Percentiles rank a stretch among this genome's conserved stretches.
Evolutionary conservation across 1,140 invertebrate species (phyloP).

Genomic region (Agrypnia vestita): DNA sequence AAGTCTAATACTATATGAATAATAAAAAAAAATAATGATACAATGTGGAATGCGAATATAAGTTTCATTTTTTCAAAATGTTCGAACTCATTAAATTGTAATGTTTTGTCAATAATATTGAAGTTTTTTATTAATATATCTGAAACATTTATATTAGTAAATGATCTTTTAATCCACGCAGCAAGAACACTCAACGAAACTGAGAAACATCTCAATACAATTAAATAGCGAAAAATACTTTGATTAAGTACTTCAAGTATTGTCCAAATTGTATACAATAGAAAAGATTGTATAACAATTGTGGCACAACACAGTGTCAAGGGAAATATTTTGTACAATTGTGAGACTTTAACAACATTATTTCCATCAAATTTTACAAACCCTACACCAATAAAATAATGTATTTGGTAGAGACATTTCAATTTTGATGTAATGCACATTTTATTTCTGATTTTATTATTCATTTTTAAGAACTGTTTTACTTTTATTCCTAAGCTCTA

Average conservation of each 20-base stretch:
- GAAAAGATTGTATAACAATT: background rate
- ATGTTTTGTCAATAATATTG: background rate
- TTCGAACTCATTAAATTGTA: background rate
- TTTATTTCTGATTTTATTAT: background rate
- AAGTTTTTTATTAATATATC: background rate
- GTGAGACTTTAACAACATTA: background rate
- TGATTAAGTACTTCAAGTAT: background rate
- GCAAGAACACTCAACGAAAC: background rate
- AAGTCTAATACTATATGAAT: constrained; percentile 1
- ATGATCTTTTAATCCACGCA: constrained; percentile 5
- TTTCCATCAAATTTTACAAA: constrained; percentile 12
- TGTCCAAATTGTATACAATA: background rate
- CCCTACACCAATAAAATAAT: background rate
- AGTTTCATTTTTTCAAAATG: background rate
- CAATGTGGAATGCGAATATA: background rate
- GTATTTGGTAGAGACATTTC: background rate
- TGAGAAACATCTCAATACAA: constrained; percentile 6
- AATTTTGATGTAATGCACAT: background rate
- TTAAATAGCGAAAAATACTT: background rate
- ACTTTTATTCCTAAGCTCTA: background rate
- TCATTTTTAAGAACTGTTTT: background rate
- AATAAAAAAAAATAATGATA: constrained; percentile 1
- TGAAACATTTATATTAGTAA: background rate
- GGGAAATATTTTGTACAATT: constrained; percentile 1
- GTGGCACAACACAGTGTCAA: background rate